phyloP scores from a whole-genome alignment of 1,140 invertebrate genomes.

The Drosophila nigromelanica region DNA sequence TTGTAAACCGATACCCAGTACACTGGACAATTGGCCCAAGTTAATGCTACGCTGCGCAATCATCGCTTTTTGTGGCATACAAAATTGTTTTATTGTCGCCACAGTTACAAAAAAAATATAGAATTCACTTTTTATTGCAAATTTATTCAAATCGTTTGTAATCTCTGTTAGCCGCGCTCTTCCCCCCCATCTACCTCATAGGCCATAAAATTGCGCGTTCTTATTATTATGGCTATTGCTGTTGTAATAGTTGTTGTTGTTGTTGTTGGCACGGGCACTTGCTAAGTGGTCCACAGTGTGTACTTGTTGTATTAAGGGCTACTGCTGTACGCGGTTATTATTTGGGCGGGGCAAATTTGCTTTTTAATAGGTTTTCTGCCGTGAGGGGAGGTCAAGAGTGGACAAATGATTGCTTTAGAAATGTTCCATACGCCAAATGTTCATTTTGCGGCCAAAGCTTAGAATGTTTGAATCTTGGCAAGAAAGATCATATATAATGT shows the following conservation, averaged over 20 bases:
- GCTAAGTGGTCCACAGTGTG: constrained; percentile 71
- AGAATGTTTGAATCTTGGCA: too few species aligned
- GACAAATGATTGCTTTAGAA: constrained; percentile 1
- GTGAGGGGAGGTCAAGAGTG: constrained; percentile 19
- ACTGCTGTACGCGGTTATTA: constrained; percentile 23
- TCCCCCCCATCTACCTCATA: constrained; percentile 24
- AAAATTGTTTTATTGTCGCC: constrained; percentile 81
- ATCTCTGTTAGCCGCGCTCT: constrained; percentile 47
- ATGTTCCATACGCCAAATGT: neutral
- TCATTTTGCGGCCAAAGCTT: neutral
- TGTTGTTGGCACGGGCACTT: constrained; percentile 28
- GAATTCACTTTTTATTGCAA: constrained; percentile 77
- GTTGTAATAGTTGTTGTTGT: constrained; percentile 19
- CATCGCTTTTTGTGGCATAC: constrained; percentile 50
- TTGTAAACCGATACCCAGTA: constrained; percentile 4
- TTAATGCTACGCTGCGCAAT: constrained; percentile 15
- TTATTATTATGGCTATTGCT: constrained; percentile 60
- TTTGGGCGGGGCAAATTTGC: constrained; percentile 47
- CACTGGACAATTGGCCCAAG: constrained; percentile 66
- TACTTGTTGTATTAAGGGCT: constrained; percentile 40
- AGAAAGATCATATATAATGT: too few species aligned
- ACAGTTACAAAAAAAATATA: constrained; percentile 51
- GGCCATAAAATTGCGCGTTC: constrained; percentile 67
- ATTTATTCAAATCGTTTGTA: constrained; percentile 82
- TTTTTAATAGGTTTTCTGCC: constrained; percentile 46